Base-by-base conservation (phyloP, 2,888 invertebrate genomes). In the Pogonocherus hispidulus region DNA sequence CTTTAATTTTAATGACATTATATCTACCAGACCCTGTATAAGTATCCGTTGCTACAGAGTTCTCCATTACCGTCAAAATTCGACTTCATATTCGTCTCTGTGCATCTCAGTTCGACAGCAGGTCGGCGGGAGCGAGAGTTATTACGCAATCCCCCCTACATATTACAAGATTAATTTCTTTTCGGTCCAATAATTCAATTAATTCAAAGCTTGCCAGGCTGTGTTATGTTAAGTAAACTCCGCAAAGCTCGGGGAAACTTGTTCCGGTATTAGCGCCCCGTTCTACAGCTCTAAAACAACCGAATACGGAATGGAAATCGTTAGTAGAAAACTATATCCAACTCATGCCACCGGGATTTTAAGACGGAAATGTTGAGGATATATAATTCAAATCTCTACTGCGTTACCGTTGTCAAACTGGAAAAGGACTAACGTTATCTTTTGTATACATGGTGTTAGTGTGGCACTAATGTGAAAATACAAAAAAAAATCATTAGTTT, bases 131-230 rank as follows among this genome's bases (percentile, higher is more conserved):
- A 69, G 41, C 27, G 67, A 66, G 70, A 80, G 78, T 81, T 81
- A 82, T 81, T 81, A 78, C 77, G 72, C 76, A 77, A 79, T 79
- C 79, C 80, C 80, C 82, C 82, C 80, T 79, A 79, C 81, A 83
- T 82, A 84, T 83, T 85, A 84, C 84, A 85, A 86, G 86, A 86
- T 86, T 86, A 86, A 85, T 85, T 86, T 86, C 86, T 86, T 86
- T 85, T 85, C 86, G 86, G 85, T 85, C 83, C 85, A 85, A 86
- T 86, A 85, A 86, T 86, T 86, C 85, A 85, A 86, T 86, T 85
- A 86, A 86, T 85, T 85, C 85, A 82, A 80, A 84, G 81, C 83
- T 80, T 78, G 80, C 77, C 78, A 79, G 82, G 83, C 79, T 81
- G 80, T 84, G 84, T 84, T 84, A 81, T 84, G 84, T 83, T 84